A percentile compares a stretch with the other conserved stretches of the same genome.
Evolutionary conservation across 2,113 vertebrate genomes (phyloP).

Genomic region (Chinchilla lanigera): DNA sequence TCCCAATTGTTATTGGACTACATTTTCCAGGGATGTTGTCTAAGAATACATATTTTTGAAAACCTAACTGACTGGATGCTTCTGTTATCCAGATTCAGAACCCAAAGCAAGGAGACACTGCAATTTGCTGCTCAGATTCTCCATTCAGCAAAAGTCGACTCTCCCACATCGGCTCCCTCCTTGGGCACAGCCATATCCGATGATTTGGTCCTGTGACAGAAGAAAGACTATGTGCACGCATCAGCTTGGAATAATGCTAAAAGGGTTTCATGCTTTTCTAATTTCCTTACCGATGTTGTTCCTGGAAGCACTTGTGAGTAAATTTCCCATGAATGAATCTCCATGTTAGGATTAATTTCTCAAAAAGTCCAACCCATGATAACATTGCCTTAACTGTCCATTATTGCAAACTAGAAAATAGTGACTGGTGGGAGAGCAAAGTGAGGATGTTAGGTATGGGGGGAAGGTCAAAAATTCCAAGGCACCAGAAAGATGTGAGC

Average conservation of each 20-base stretch:
- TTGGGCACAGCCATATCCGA: not conserved
- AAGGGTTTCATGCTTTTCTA: not conserved
- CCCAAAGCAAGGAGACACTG: not conserved
- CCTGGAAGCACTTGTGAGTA: not conserved
- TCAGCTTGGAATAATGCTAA: not conserved
- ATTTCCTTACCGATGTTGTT: not conserved
- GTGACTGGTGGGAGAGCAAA: not conserved
- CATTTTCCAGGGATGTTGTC: not conserved
- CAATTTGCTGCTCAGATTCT: not conserved
- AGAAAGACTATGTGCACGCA: not conserved
- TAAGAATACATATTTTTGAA: conserved; percentile 42
- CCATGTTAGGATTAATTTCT: not conserved
- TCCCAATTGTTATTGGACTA: not conserved
- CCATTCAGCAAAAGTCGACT: not conserved
- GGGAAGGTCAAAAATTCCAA: not conserved
- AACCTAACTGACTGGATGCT: not conserved
- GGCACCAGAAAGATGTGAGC: not conserved
- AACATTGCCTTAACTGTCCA: not conserved
- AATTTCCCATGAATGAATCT: not conserved
- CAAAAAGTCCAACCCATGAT: not conserved
- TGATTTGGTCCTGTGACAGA: not conserved
- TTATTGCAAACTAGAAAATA: not conserved
- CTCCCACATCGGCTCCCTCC: not conserved
- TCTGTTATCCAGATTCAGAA: not conserved
- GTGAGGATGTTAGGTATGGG: not conserved